phyloP scores from a whole-genome alignment of 2,888 invertebrate genomes.

The Apoderus coryli region DNA sequence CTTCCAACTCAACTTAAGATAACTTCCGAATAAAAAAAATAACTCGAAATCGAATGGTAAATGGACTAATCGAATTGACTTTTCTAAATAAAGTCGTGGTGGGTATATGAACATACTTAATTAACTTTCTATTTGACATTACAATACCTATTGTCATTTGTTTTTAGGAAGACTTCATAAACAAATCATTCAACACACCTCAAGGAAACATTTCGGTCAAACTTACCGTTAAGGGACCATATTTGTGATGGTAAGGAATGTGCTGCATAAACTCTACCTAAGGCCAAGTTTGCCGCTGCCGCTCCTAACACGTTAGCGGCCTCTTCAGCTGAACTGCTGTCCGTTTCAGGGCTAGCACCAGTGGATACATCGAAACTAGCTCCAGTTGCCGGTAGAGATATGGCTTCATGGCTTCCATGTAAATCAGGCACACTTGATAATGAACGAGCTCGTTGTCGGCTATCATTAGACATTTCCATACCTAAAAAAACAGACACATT shows the following conservation, averaged over 20 bases:
- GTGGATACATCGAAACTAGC: conserved; percentile 48
- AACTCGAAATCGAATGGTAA: too few species aligned
- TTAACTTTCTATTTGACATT: too few species aligned
- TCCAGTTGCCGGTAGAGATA: conserved; percentile 40
- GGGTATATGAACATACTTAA: too few species aligned
- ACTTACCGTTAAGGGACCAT: conserved; percentile 82
- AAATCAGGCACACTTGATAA: conserved; percentile 73
- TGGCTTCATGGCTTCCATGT: conserved; percentile 26
- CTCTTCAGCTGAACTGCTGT: conserved; percentile 55
- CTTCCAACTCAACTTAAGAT: too few species aligned
- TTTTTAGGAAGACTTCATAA: too few species aligned
- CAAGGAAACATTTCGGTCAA: too few species aligned
- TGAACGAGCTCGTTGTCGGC: conserved; percentile 65
- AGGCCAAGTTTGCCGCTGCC: conserved; percentile 38
- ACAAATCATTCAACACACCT: too few species aligned
- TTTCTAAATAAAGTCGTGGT: too few species aligned
- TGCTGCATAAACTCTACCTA: conserved; percentile 71
- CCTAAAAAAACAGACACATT: too few species aligned
- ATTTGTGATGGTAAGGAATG: conserved; percentile 84
- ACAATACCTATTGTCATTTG: too few species aligned
- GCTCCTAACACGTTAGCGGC: conserved; percentile 31
- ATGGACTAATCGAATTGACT: too few species aligned
- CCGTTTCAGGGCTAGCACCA: conserved; percentile 51
- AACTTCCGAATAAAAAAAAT: too few species aligned
- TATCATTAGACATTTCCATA: conserved; percentile 58